phyloP scores from a whole-genome alignment of 2,888 invertebrate genomes.

The Shargacucullia verbasci region DNA sequence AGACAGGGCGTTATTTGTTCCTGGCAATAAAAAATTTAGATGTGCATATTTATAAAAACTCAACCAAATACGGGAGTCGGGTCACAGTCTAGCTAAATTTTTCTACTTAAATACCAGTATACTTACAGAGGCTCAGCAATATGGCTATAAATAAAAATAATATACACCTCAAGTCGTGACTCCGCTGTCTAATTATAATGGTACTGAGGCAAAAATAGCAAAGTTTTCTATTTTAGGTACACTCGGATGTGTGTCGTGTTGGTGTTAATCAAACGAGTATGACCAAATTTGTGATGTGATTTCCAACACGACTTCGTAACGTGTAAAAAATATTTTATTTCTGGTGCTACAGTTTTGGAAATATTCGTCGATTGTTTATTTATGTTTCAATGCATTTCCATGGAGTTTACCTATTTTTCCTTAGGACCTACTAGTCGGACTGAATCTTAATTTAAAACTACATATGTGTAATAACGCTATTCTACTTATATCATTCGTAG shows the following conservation, averaged over 20 bases:
- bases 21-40: too few species aligned
- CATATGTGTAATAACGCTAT: too few species aligned
- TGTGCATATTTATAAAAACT: too few species aligned
- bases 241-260: constrained; percentile 25
- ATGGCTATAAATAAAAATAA: constrained; percentile 27
- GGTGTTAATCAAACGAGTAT: constrained; percentile 57
- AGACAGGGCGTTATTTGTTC: too few species aligned
- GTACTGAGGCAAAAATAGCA: constrained; percentile 61
- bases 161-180: constrained; percentile 53
- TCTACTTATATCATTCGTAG: too few species aligned
- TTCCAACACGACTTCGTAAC: constrained; percentile 48
- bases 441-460: too few species aligned
- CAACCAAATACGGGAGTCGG: too few species aligned
- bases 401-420: too few species aligned
- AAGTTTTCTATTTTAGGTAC: constrained; percentile 57
- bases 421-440: too few species aligned
- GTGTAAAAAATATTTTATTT: constrained; percentile 46
- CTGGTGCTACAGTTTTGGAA: constrained; percentile 33
- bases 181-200: constrained; percentile 53
- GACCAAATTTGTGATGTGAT: constrained; percentile 57
- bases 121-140: too few species aligned
- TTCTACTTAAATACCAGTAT: too few species aligned
- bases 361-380: not conserved
- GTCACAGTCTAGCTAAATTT: too few species aligned
- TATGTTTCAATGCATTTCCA: not conserved